Evolutionary conservation across 2,797 vertebrate genomes (phyloP), one percentile per base, ranked within the genome.

Genomic region (Micrastur ruficollis): DNA sequence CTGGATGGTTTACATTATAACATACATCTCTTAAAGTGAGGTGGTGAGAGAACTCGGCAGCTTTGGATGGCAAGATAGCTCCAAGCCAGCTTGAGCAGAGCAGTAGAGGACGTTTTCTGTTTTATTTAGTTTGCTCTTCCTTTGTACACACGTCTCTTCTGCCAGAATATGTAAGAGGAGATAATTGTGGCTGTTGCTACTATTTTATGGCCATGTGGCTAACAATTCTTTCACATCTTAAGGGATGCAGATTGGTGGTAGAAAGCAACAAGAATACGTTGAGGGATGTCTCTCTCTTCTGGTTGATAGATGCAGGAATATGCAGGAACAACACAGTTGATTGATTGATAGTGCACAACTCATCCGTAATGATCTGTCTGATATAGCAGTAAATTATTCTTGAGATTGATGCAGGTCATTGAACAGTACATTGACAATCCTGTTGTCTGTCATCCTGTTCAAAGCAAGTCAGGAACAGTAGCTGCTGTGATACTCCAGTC

Each of bases 361-460:
- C 96, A 97, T 97, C 95, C 94, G 94, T 98, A 97, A 97, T 97
- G 97, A 97, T 97, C 96, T 95, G 93, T 97, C 96, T 95, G 84
- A 96, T 97, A 97, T 46, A 96, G 97, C 95, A 92, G 94, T 97
- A 97, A 97, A 98, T 97, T 97, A 97, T 97, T 97, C 93, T 94
- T 90, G 80, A 96, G 97, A 97, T 98, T 97, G 97, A 97, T 97
- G 96, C 96, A 97, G 97, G 96, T 97, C 97, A 97, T 95, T 97
- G 97, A 97, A 90, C 96, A 95, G 84, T 89, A 84, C 94, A 93
- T 97, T 97, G 97, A 95, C 97, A 97, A 78, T 95, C 91, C 94
- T 88, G 70, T 95, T 98, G 95, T 97, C 97, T 97, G 89, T 98
- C 95, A 97, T 96, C 74, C 85, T 92, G 42, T 88, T 95, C 63